Evolutionary conservation across 2,888 invertebrate genomes (phyloP).

Genomic region (Melinaea menophilus): DNA sequence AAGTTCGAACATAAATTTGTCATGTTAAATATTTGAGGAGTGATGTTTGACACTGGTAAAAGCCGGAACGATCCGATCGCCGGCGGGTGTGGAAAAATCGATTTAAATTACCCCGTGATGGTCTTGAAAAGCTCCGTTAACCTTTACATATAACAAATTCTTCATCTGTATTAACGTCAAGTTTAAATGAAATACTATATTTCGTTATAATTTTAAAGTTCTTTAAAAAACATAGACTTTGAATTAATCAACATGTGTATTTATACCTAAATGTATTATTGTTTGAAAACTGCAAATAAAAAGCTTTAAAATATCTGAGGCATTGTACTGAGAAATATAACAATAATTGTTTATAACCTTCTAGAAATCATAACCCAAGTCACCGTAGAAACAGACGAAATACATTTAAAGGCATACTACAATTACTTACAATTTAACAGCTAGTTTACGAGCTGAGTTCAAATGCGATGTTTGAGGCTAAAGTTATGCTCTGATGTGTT

Average conservation of each 20-base stretch:
- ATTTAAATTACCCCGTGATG: slow-evolving; percentile 18
- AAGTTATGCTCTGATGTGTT: slow-evolving; percentile 14
- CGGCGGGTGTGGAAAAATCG: slow-evolving; percentile 42
- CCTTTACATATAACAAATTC: too few species aligned
- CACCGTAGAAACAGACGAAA: slow-evolving; percentile 7
- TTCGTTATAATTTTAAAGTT: too few species aligned
- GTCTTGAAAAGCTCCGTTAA: neutral
- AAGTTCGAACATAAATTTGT: slow-evolving; percentile 63
- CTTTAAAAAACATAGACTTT: too few species aligned
- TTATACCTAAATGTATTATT: too few species aligned
- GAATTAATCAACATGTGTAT: neutral
- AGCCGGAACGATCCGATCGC: slow-evolving; percentile 63
- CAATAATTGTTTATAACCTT: slow-evolving; percentile 5
- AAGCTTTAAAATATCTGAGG: too few species aligned
- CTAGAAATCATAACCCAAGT: slow-evolving; percentile 2
- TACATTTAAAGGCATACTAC: slow-evolving; percentile 8
- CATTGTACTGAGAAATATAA: slow-evolving; percentile 1
- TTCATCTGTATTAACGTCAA: too few species aligned
- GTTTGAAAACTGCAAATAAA: too few species aligned
- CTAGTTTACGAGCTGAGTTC: slow-evolving; percentile 16
- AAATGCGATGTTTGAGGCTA: slow-evolving; percentile 9
- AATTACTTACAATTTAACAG: slow-evolving; percentile 13
- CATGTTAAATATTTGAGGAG: slow-evolving; percentile 40
- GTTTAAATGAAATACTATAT: too few species aligned
- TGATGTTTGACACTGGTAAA: slow-evolving; percentile 61